phyloP scores from a whole-genome alignment of 2,113 vertebrate genomes.

The Cavia porcellus region DNA sequence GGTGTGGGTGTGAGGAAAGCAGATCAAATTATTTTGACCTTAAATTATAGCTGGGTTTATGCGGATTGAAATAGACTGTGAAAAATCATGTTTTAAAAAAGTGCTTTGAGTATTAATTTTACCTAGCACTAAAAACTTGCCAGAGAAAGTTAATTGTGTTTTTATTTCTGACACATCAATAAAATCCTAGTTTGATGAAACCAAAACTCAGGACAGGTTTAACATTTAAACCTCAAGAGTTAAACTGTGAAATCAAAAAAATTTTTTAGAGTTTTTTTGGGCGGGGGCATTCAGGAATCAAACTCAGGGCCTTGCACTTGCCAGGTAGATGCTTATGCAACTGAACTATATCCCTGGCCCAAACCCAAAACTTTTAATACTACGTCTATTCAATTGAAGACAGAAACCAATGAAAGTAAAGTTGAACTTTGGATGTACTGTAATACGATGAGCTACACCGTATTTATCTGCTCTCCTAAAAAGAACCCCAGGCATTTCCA shows the following conservation, averaged over 20 bases:
- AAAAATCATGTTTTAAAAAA: constrained; percentile 29
- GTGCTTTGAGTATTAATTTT: constrained; percentile 59
- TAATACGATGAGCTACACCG: background rate
- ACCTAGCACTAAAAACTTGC: constrained; percentile 53
- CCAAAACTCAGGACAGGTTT: background rate
- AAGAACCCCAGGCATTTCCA: background rate
- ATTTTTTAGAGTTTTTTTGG: too few species aligned
- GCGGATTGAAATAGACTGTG: background rate
- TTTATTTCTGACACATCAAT: constrained; percentile 44
- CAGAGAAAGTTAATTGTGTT: constrained; percentile 11
- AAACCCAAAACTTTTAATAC: background rate
- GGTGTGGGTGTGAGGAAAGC: too few species aligned
- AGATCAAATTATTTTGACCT: constrained; percentile 15
- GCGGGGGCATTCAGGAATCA: too few species aligned
- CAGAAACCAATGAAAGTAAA: constrained; percentile 49
- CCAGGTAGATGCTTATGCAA: too few species aligned
- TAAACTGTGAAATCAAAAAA: constrained; percentile 24
- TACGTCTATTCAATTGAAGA: background rate
- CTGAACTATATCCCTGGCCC: too few species aligned
- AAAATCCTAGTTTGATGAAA: constrained; percentile 38
- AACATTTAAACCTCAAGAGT: background rate
- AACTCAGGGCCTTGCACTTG: too few species aligned
- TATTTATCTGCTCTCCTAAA: background rate
- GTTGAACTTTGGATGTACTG: background rate
- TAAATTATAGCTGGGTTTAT: constrained; percentile 23